These are phyloP conservation scores for Porites lobata DNA, from an alignment of 92 coral and sea anemone genomes.

Conservation along the genomic window DNA sequence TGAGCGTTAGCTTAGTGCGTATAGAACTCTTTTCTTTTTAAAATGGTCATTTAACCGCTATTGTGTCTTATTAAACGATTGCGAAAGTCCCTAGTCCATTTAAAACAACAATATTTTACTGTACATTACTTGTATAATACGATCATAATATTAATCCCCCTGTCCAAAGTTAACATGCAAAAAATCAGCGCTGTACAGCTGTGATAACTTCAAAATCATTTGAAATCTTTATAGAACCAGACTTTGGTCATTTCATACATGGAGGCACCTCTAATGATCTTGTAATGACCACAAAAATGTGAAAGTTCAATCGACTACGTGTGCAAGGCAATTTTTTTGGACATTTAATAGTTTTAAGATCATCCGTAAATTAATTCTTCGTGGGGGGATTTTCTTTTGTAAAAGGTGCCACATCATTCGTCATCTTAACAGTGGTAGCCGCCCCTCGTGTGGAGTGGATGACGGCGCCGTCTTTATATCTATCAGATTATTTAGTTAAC, in stretches of 20 bases:
- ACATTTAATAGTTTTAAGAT: conserved; percentile 22
- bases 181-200: neutral
- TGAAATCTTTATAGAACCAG: neutral
- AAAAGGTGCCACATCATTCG: conserved; percentile 28
- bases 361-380: conserved; percentile 52
- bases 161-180: neutral
- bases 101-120: conserved; percentile 33
- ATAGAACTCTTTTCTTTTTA: neutral
- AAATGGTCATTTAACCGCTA: neutral
- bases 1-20: neutral
- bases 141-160: neutral
- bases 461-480: conserved; percentile 10
- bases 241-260: neutral
- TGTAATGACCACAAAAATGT: neutral
- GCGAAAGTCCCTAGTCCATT: conserved; percentile 5
- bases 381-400: conserved; percentile 42
- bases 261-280: neutral
- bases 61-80: neutral
- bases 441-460: conserved; percentile 34
- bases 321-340: conserved; percentile 17
- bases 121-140: conserved; percentile 4
- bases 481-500: neutral
- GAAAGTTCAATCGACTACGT: neutral
- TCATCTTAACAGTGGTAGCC: conserved; percentile 32
- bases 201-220: neutral